Evolutionary conservation across 2,888 invertebrate genomes (phyloP).

Genomic region (Cotesia congregata): DNA sequence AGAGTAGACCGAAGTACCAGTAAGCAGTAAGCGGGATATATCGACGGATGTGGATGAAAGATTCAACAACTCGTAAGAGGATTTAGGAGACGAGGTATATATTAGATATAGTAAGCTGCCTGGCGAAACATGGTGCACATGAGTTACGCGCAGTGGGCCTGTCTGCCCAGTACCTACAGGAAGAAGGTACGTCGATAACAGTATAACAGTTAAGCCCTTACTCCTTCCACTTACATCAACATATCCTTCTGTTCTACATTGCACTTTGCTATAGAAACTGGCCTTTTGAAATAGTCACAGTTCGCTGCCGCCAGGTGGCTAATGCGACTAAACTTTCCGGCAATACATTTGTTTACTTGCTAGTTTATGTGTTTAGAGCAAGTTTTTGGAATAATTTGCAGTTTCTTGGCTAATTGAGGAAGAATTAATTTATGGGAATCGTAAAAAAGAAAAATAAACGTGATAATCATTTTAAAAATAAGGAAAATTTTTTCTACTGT

Average conservation of each 20-base stretch:
- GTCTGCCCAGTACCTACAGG: constrained; percentile 68
- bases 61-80: constrained; percentile 40
- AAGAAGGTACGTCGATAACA: constrained; percentile 63
- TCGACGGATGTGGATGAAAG: constrained; percentile 21
- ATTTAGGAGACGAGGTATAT: constrained; percentile 14
- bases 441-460: no score
- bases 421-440: no score
- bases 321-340: neutral
- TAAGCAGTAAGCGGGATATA: neutral
- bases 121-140: constrained; percentile 63
- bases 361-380: neutral
- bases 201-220: constrained; percentile 9
- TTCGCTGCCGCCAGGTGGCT: constrained; percentile 17
- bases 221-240: constrained; percentile 13
- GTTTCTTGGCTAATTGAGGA: no score
- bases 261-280: constrained; percentile 1
- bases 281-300: constrained; percentile 5
- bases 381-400: no score
- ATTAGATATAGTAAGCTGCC: neutral
- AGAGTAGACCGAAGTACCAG: neutral
- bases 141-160: constrained; percentile 69
- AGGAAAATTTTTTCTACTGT: no score
- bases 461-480: no score
- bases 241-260: neutral
- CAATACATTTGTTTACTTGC: neutral